Evolutionary conservation across 2,113 vertebrate species (phyloP).

Genomic region (Pleuronectes platessa): DNA sequence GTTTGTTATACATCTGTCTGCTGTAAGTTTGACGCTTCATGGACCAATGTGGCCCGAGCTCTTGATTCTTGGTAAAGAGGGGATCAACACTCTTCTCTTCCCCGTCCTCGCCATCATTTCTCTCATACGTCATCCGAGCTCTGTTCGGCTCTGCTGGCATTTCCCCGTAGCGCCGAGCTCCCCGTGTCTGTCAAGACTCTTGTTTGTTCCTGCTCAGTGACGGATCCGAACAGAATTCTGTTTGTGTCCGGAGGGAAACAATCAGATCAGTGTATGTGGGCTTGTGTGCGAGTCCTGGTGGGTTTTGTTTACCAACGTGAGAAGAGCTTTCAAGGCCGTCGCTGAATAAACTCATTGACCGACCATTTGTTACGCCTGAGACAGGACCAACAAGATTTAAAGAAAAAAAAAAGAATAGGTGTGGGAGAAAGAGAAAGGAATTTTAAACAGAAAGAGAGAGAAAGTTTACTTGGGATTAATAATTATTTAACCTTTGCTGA

Average conservation of each 20-base stretch:
- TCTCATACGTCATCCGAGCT: constrained; percentile 37
- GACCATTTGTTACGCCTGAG: constrained; percentile 50
- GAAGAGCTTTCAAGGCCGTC: constrained; percentile 60
- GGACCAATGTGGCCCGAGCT: neutral
- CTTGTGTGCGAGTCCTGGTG: constrained; percentile 32
- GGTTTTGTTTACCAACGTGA: constrained; percentile 46
- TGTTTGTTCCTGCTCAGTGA: constrained; percentile 59
- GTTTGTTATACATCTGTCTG: no score
- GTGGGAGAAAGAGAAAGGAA: neutral
- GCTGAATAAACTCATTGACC: constrained; percentile 69
- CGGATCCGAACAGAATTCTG: constrained; percentile 54
- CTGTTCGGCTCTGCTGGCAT: constrained; percentile 38
- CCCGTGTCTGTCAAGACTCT: constrained; percentile 46
- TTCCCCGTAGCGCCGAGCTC: neutral
- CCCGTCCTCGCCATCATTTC: constrained; percentile 30
- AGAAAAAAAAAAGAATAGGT: constrained; percentile 3
- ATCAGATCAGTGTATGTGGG: constrained; percentile 60
- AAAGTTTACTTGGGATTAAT: constrained; percentile 36
- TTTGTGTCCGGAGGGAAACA: constrained; percentile 74
- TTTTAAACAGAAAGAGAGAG: constrained; percentile 12
- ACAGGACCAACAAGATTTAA: constrained; percentile 35
- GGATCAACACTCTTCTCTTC: constrained; percentile 33
- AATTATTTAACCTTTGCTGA: constrained; percentile 9
- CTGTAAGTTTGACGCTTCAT: neutral
- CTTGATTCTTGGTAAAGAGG: neutral